Conservation (phyloP, 1,140 invertebrate genomes). For the Leptopilina boulardi region DNA sequence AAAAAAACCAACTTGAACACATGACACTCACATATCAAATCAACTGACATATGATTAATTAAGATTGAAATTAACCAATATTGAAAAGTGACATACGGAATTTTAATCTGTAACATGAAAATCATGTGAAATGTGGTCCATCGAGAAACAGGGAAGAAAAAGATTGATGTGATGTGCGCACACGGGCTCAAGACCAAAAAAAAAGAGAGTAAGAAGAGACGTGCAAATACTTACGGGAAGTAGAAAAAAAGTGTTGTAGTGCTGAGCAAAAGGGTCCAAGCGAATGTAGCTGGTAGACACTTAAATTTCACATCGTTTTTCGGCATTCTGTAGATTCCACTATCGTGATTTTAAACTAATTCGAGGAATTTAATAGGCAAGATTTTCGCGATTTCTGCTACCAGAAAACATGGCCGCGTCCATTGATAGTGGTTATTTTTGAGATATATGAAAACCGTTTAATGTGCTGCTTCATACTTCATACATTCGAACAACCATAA, state of each 20-base stretch:
- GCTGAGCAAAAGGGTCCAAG: constrained; percentile 93
- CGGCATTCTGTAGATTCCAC: constrained; percentile 84
- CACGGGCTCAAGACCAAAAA: constrained; percentile 36
- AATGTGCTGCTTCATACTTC: not conserved
- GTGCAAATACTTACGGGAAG: constrained; percentile 90
- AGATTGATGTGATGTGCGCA: constrained; percentile 35
- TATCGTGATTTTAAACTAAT: constrained; percentile 43
- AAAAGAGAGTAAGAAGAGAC: constrained; percentile 35
- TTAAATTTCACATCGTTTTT: constrained; percentile 94
- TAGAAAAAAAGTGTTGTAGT: constrained; percentile 96
- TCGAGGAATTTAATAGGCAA: constrained; percentile 47
- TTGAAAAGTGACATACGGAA: not conserved
- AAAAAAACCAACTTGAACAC: not conserved
- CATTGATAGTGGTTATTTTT: constrained; percentile 67
- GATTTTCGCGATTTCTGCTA: constrained; percentile 69
- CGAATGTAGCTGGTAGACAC: constrained; percentile 96
- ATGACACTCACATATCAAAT: not conserved
- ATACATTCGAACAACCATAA: not conserved
- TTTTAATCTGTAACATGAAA: not conserved
- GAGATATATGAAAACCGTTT: constrained; percentile 45
- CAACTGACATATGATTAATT: not conserved
- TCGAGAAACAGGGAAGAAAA: not conserved
- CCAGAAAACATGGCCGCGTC: constrained; percentile 75
- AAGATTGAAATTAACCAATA: not conserved
- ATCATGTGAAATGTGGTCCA: constrained; percentile 20